phyloP scores from a whole-genome alignment of 2,797 vertebrate species.

The Pantherophis alleghaniensis region DNA sequence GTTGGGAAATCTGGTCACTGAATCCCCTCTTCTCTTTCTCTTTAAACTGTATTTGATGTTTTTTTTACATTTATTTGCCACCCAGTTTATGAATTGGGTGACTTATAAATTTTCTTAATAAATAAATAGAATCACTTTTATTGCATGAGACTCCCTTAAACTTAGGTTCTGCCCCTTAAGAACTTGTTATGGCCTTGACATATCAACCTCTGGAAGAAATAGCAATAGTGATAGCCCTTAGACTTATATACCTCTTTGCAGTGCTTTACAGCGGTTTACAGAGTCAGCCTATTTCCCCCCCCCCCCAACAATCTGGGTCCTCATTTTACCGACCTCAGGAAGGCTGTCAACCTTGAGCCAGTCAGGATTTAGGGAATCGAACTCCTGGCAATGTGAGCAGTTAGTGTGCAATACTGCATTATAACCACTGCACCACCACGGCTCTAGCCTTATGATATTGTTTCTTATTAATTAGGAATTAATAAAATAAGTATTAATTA shows the following conservation, averaged over 20 bases:
- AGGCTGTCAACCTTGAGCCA: too few species aligned
- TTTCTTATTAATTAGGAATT: not conserved
- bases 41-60: not conserved
- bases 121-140: not conserved
- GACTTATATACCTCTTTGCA: too few species aligned
- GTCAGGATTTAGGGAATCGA: too few species aligned
- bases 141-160: slow-evolving; percentile 7
- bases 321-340: too few species aligned
- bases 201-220: not conserved
- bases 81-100: not conserved
- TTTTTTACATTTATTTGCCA: not conserved
- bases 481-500: too few species aligned
- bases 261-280: too few species aligned
- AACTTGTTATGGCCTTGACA: slow-evolving; percentile 11
- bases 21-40: not conserved
- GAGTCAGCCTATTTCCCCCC: too few species aligned
- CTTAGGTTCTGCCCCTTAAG: not conserved
- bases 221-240: too few species aligned
- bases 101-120: not conserved
- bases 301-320: too few species aligned
- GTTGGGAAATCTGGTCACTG: not conserved
- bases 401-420: too few species aligned
- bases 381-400: too few species aligned
- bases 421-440: too few species aligned
- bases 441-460: not conserved